Evolutionary conservation across 2,113 vertebrate genomes (phyloP).

Genomic region (Cacatua alba): DNA sequence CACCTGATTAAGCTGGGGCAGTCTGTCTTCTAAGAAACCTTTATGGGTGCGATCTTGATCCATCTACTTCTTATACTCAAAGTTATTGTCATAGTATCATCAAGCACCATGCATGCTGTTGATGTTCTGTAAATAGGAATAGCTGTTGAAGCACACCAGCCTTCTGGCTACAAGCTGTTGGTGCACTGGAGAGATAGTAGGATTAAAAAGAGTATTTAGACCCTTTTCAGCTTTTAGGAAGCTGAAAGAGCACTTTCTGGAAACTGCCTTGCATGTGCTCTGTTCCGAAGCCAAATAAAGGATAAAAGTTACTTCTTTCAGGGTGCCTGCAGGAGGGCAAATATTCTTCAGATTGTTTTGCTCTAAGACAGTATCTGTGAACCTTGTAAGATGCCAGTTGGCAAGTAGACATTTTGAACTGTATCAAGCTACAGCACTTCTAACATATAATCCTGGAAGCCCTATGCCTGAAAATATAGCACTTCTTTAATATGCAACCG

Average conservation of each 20-base stretch:
- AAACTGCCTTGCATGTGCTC: not conserved
- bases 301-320: not conserved
- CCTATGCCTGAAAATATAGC: not conserved
- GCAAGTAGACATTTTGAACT: not conserved
- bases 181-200: not conserved
- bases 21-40: not conserved
- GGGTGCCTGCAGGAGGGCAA: not conserved
- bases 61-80: not conserved
- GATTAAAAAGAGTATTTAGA: not conserved
- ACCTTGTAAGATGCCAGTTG: not conserved
- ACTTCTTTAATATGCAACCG: not conserved
- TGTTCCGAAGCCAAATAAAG: not conserved
- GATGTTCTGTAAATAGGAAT: not conserved
- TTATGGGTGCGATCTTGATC: not conserved
- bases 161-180: not conserved
- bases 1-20: not conserved
- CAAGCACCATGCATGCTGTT: not conserved
- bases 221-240: not conserved
- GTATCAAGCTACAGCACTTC: not conserved
- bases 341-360: not conserved
- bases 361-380: not conserved
- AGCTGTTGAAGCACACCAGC: not conserved
- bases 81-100: not conserved
- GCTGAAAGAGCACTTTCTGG: not conserved
- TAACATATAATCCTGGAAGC: not conserved